These are phyloP conservation scores for Pachyseris speciosa DNA, from an alignment of 64 coral and sea anemone species.

Conservation along the genomic window DNA sequence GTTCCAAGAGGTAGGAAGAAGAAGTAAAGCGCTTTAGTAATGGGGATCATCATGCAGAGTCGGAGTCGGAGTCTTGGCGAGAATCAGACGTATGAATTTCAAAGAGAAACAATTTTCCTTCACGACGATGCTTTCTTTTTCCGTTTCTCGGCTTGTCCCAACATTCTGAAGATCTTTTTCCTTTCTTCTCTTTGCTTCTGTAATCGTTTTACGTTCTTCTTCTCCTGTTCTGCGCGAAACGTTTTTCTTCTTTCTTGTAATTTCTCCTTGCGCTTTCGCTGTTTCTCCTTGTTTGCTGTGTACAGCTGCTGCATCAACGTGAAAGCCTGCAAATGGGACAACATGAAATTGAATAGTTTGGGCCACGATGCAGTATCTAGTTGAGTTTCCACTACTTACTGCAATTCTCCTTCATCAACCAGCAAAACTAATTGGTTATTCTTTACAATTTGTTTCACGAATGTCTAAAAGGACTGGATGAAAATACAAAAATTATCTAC, in stretches of 20 bases:
- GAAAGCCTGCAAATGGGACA: constrained; percentile 61
- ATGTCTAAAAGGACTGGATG: too few species aligned
- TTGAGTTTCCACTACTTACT: too few species aligned
- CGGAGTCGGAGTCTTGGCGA: too few species aligned
- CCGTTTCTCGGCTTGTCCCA: constrained; percentile 85
- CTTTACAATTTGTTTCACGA: too few species aligned
- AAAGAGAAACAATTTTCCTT: not conserved
- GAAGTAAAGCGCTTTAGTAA: too few species aligned
- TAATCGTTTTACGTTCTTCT: constrained; percentile 74
- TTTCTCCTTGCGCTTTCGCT: constrained; percentile 88
- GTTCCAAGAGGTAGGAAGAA: too few species aligned
- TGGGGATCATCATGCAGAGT: too few species aligned
- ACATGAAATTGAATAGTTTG: not conserved
- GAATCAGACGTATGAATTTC: not conserved
- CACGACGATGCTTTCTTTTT: constrained; percentile 20
- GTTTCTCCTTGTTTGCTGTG: constrained; percentile 96
- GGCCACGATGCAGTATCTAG: too few species aligned
- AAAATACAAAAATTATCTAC: too few species aligned
- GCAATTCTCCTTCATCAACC: too few species aligned
- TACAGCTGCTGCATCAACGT: constrained; percentile 93
- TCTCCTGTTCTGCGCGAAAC: constrained; percentile 68
- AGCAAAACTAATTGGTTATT: too few species aligned
- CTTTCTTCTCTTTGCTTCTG: constrained; percentile 88
- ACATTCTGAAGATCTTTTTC: constrained; percentile 92
- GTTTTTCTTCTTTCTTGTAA: constrained; percentile 73